Evolutionary conservation across 2,113 vertebrate genomes (phyloP).

Genomic region (Spermophilus dauricus): DNA sequence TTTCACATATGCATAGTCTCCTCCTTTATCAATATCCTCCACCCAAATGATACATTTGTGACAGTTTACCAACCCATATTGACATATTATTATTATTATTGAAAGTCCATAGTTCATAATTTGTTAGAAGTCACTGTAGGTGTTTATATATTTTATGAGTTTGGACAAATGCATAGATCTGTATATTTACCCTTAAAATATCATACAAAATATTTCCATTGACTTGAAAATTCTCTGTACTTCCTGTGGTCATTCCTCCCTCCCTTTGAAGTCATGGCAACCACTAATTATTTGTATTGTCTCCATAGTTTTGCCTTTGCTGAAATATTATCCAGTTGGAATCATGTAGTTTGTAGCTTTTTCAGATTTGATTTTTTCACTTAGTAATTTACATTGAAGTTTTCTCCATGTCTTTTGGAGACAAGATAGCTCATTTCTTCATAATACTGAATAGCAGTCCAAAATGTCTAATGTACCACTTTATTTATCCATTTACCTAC

Average conservation of each 20-base stretch:
- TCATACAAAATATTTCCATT: neutral
- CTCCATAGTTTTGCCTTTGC: neutral
- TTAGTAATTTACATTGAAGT: neutral
- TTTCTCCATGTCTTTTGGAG: neutral
- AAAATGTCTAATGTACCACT: neutral
- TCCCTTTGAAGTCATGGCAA: neutral
- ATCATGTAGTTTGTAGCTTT: neutral
- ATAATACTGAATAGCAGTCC: neutral
- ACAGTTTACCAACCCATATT: neutral
- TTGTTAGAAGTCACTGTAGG: neutral
- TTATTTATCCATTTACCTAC: neutral
- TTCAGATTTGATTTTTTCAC: neutral
- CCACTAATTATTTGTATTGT: neutral
- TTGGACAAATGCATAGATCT: neutral
- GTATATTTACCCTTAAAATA: neutral
- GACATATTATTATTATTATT: neutral
- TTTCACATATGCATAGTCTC: too few species aligned
- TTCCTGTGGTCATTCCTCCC: fast-evolving
- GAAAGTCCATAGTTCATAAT: neutral
- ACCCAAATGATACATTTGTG: neutral
- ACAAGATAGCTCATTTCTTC: neutral
- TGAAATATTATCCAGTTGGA: neutral
- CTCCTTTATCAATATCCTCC: neutral
- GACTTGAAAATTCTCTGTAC: neutral
- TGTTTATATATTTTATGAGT: neutral